Evolutionary conservation across 2,113 vertebrate genomes (phyloP).

Genomic region (Rhipidura dahli): DNA sequence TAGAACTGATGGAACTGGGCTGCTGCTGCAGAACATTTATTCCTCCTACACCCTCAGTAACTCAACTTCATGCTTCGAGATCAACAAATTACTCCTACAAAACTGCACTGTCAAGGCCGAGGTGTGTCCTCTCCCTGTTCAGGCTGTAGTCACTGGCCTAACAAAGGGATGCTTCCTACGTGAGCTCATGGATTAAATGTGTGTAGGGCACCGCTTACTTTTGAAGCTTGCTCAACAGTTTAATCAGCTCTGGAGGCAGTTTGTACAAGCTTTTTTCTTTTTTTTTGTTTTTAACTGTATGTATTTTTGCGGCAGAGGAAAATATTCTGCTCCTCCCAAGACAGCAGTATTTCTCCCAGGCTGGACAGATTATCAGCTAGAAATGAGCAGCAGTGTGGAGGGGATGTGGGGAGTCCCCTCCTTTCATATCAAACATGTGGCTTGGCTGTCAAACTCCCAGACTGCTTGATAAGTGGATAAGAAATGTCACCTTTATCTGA

Average conservation of each 20-base stretch:
- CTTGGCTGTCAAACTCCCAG: neutral
- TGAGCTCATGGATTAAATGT: neutral
- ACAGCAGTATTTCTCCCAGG: neutral
- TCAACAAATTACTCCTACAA: neutral
- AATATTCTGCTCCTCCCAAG: neutral
- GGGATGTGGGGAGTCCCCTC: neutral
- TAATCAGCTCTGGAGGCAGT: neutral
- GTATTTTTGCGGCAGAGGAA: neutral
- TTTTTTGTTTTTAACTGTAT: neutral
- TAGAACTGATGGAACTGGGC: neutral
- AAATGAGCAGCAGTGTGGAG: neutral
- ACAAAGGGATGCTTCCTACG: neutral
- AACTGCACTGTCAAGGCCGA: fast-evolving
- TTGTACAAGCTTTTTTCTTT: neutral
- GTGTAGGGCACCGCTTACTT: neutral
- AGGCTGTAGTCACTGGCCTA: neutral
- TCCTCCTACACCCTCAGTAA: conserved; percentile 42
- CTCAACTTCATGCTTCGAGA: neutral
- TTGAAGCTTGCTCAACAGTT: neutral
- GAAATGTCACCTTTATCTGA: neutral
- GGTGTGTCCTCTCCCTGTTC: neutral
- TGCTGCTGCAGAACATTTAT: conserved; percentile 34
- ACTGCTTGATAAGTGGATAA: neutral
- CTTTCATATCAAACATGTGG: neutral
- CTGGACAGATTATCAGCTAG: neutral